A percentile compares a stretch with the other conserved stretches of the same genome.
Evolutionary conservation across 2,113 vertebrate species (phyloP).

Genomic region (Emydocephalus ijimae): DNA sequence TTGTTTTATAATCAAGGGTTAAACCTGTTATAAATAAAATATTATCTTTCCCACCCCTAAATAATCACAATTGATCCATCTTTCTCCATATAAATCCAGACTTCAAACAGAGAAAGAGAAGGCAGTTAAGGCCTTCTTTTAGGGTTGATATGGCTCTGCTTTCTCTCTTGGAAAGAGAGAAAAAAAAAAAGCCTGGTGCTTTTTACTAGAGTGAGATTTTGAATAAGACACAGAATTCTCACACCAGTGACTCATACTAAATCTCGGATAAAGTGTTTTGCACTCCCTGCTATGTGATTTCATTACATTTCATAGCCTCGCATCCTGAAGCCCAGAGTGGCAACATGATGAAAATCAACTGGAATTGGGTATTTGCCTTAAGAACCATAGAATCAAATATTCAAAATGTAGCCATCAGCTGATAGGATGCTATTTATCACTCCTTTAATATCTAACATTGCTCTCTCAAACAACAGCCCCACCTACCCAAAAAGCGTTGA

Average conservation of each 20-base stretch:
- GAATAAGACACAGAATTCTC: conserved; percentile 18
- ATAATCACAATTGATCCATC: neutral
- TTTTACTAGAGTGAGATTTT: conserved; percentile 12
- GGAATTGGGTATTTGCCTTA: conserved; percentile 37
- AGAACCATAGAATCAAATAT: conserved; percentile 40
- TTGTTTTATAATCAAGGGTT: neutral
- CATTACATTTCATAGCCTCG: conserved; percentile 29
- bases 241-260: conserved; percentile 14
- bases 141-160: neutral
- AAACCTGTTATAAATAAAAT: neutral
- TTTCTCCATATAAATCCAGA: neutral
- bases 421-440: conserved; percentile 57
- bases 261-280: conserved; percentile 29
- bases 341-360: conserved; percentile 47
- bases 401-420: conserved; percentile 41
- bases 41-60: neutral
- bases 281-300: conserved; percentile 39
- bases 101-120: neutral
- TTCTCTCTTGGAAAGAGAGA: neutral
- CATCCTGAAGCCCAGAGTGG: conserved; percentile 40
- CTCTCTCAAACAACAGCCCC: conserved; percentile 60
- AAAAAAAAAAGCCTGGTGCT: neutral
- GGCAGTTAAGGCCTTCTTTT: neutral
- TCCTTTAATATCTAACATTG: conserved; percentile 47
- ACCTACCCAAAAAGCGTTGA: conserved; percentile 54